Base-by-base conservation (phyloP, 1,140 invertebrate species). In the Drosophila eugracilis region DNA sequence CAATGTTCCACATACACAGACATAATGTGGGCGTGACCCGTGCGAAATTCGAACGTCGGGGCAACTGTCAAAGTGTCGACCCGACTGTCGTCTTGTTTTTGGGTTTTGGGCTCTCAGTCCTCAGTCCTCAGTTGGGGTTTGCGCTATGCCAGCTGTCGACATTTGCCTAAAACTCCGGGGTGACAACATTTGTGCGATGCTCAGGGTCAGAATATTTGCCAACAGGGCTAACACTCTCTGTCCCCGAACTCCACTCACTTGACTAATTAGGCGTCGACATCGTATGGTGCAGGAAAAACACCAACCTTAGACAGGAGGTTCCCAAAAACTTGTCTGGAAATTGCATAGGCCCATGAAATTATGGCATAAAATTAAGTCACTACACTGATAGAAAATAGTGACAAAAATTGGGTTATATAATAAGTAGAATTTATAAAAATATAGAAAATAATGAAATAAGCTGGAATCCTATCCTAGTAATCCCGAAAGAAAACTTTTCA, bases 261-360 rank as follows among this genome's bases (percentile, higher is more conserved):
- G 74, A 74, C 77, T 85, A 86, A 85, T 85, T 86, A 81, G 63
- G 49, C 73, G 55, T 49, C 72, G 50, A 42, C 53, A 77, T 47
- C 22, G 48, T 14, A 17, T 36, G 14, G 21, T 26, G 9, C 32
- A 17, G 24, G 49, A 30, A 28, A 45, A 37, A 32, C 39, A 63
- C 24, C 19, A 34, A 44, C 49, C 17, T 14, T n/a, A 32, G 34
- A 32, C 49, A 47, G 28, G 24, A 70, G 34, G 36, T 47, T 48
- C 10, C n/a, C n/a, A 17, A 49, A 50, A 70, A 76, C 73, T 60
- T 45, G 15, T 14, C 54, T 41, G 9, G 19, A 41, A 67, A 53
- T 44, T 28, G 14, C 62, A 44, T 22, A 52, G 32, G 12, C 19
- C 26, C 39, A 19, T 28, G 9, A 14, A 37, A 15, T 24, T 1